Evolutionary conservation across 2,797 vertebrate genomes (phyloP).

Genomic region (Triplophysa bombifrons): DNA sequence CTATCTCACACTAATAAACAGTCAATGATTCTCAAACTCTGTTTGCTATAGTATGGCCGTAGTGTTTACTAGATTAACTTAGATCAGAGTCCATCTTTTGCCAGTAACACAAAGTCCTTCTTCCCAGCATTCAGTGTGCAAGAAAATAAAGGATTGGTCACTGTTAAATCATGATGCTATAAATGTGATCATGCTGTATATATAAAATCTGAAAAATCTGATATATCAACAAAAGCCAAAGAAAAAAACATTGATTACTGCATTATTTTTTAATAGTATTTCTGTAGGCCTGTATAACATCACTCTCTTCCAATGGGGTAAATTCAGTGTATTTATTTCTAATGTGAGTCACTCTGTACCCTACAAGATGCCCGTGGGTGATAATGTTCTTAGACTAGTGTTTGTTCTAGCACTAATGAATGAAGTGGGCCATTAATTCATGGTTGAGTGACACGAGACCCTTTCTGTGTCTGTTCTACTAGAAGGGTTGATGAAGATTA

Average conservation of each 20-base stretch:
- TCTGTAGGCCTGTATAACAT: no score
- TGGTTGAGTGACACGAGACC: neutral
- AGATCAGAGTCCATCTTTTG: neutral
- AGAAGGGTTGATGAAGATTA: neutral
- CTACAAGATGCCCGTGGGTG: neutral
- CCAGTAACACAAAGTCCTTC: neutral
- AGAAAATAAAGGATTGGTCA: neutral
- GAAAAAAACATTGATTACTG: no score
- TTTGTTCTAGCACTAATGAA: conserved; percentile 14
- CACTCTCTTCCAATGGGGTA: no score
- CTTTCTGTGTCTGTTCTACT: neutral
- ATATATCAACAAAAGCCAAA: no score
- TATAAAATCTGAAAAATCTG: no score
- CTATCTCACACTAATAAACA: neutral
- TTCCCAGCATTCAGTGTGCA: neutral
- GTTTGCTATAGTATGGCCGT: neutral
- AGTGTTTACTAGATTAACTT: no score
- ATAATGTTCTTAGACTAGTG: conserved; percentile 14
- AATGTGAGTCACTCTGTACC: neutral
- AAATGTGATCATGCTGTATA: no score
- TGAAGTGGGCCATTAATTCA: conserved; percentile 5
- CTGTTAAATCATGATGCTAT: neutral
- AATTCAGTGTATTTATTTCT: neutral
- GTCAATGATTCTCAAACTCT: neutral
- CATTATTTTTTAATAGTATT: no score